Evolutionary conservation across 53 echinoderm and acorn worm species (phyloP), one percentile per base, ranked within the genome.

Genomic region (Mesocentrotus franciscanus): DNA sequence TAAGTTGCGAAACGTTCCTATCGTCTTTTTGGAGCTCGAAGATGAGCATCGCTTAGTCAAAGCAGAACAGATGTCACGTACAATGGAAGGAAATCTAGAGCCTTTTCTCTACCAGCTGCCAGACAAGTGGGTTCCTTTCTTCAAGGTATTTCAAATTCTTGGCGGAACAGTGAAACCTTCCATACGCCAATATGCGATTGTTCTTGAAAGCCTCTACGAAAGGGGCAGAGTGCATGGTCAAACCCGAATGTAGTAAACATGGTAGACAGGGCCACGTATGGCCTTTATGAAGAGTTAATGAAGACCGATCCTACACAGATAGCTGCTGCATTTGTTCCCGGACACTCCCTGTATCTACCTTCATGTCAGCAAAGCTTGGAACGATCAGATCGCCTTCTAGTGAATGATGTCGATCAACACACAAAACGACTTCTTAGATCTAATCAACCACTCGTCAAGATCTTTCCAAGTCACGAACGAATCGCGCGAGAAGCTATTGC

Each of bases 111-210:
- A 92, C n/a, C 92, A 96, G 89, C 34, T 95, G 29, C 95, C 92
- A 24, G 96, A 96, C 76, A 92, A 61, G 18, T 92, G 78, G n/a
- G 90, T 85, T 60, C 78, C 92, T 42, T 71, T 22, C 60, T 85
- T 85, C 66, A 49, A 55, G 71, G 4, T 95, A 9, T 74, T 96
- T 34, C 95, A 20, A 9, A 29, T 95, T 6, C 71, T 96, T 36
- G 96, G 96, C 26, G 87, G 92, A 64, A 96, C 96, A 22, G 85
- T 56, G 39, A 71, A 58, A 81, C 95, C 96, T 57, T 76, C 96
- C 1, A 58, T 95, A 85, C 30, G 34, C 8, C 96, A 96, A 85
- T 95, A 95, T 95, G 95, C 96, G 18, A 59, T 16, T 42, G 95
- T 96, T 85, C 85, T 96, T 18, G 29, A 85, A 61, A 33, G 85